Evolutionary conservation across 2,797 vertebrate species (phyloP).

Genomic region (Loriculus beryllinus): DNA sequence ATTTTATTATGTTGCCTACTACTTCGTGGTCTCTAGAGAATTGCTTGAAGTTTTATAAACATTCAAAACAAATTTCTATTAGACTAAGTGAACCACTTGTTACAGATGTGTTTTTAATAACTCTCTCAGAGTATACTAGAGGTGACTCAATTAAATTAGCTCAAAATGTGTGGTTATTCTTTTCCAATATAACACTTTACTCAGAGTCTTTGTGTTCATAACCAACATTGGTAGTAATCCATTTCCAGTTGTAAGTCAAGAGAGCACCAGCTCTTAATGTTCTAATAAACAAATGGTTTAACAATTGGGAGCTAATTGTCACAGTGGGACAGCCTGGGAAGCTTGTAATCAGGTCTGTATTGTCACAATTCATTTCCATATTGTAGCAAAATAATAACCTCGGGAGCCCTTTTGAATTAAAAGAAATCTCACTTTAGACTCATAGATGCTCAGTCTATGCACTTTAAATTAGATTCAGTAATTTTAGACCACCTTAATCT

Average conservation of each 20-base stretch:
- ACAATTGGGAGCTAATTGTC: slow-evolving; percentile 78
- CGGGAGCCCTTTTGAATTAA: slow-evolving; percentile 60
- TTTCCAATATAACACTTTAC: slow-evolving; percentile 64
- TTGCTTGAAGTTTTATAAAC: slow-evolving; percentile 41
- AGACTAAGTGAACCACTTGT: slow-evolving; percentile 41
- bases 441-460: slow-evolving; percentile 24
- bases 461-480: slow-evolving; percentile 58
- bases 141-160: slow-evolving; percentile 61
- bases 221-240: slow-evolving; percentile 54
- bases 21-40: slow-evolving; percentile 9
- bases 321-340: slow-evolving; percentile 70
- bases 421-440: slow-evolving; percentile 55
- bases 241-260: slow-evolving; percentile 68
- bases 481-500: slow-evolving; percentile 57
- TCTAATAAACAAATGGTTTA: slow-evolving; percentile 73
- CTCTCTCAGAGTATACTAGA: slow-evolving; percentile 20
- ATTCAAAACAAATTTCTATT: slow-evolving; percentile 21
- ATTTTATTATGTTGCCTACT: slow-evolving; percentile 34
- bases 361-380: slow-evolving; percentile 76
- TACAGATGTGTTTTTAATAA: slow-evolving; percentile 47
- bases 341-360: slow-evolving; percentile 71
- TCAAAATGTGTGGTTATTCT: slow-evolving; percentile 55
- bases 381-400: slow-evolving; percentile 76
- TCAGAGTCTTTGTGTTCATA: slow-evolving; percentile 50
- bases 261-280: slow-evolving; percentile 56